These are phyloP conservation scores for Nasonia oneida DNA, from an alignment of 2,888 invertebrate species.

Conservation along the genomic window DNA sequence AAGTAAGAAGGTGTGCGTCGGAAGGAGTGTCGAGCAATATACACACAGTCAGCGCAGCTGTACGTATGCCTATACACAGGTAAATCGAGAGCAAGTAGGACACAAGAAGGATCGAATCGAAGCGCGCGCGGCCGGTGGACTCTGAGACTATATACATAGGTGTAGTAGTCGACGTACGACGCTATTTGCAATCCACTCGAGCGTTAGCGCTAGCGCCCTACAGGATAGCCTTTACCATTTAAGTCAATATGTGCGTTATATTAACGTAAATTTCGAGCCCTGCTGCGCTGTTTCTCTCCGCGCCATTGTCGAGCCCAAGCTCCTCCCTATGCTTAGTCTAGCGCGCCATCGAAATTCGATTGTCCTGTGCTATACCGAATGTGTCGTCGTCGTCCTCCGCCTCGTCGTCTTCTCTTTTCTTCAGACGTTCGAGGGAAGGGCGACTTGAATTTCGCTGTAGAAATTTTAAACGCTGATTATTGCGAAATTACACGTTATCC, in stretches of 20 bases:
- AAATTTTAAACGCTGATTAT: neutral
- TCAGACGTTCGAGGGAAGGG: neutral
- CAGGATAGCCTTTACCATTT: constrained; percentile 51
- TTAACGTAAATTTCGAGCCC: constrained; percentile 53
- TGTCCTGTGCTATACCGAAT: neutral
- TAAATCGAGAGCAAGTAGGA: neutral
- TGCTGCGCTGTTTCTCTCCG: neutral
- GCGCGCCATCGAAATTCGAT: constrained; percentile 45
- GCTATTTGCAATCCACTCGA: constrained; percentile 62
- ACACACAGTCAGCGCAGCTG: neutral
- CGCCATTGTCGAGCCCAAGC: constrained; percentile 9
- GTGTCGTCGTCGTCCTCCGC: neutral
- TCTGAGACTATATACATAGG: neutral
- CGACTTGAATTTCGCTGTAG: neutral
- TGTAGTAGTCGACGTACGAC: constrained; percentile 22
- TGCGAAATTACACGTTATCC: no score
- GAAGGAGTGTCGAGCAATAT: neutral
- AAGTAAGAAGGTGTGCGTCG: neutral
- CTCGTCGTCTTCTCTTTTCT: neutral
- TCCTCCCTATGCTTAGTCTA: neutral
- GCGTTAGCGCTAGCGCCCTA: neutral
- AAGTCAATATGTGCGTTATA: constrained; percentile 59
- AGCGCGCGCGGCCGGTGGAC: neutral
- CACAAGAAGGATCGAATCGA: constrained; percentile 12
- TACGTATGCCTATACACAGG: no score